Evolutionary conservation across 2,888 invertebrate genomes (phyloP).

Genomic region (Dione vanillae): DNA sequence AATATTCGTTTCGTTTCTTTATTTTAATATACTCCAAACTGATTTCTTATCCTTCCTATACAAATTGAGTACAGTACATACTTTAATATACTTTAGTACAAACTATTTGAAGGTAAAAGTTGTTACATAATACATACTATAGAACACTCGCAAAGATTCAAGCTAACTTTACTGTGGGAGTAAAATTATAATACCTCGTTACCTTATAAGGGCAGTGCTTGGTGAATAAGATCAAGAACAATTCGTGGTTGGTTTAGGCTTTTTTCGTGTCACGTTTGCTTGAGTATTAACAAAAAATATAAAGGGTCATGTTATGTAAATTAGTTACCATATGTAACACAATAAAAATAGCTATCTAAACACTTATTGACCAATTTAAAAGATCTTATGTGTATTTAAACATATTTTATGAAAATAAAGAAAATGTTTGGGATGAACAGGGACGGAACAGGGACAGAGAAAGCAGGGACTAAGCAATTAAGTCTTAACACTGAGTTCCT

Average conservation of each 20-base stretch:
- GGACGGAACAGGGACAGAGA: too few relatives aligned
- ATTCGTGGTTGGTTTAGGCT: slow-evolving; percentile 20
- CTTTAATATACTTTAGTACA: background rate
- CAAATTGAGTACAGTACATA: background rate
- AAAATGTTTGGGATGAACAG: too few relatives aligned
- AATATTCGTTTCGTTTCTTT: too few relatives aligned
- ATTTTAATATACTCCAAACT: too few relatives aligned
- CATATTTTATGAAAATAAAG: too few relatives aligned
- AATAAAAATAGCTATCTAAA: too few relatives aligned
- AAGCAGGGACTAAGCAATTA: too few relatives aligned
- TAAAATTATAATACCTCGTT: slow-evolving; percentile 8
- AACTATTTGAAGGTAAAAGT: background rate
- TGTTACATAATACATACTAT: background rate
- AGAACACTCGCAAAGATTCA: background rate
- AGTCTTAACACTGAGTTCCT: too few relatives aligned
- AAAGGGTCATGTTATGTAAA: background rate
- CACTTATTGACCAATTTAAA: too few relatives aligned
- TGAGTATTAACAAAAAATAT: background rate
- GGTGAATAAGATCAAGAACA: slow-evolving; percentile 24
- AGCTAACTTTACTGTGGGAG: slow-evolving; percentile 13
- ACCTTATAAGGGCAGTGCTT: slow-evolving; percentile 12
- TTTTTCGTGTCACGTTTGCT: slow-evolving; percentile 21
- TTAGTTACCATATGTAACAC: background rate
- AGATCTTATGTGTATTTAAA: too few relatives aligned
- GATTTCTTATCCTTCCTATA: background rate